Percentiles rank a stretch among this genome's conserved stretches.
Evolutionary conservation across 2,113 vertebrate species (phyloP).

Genomic region (Gobius niger): DNA sequence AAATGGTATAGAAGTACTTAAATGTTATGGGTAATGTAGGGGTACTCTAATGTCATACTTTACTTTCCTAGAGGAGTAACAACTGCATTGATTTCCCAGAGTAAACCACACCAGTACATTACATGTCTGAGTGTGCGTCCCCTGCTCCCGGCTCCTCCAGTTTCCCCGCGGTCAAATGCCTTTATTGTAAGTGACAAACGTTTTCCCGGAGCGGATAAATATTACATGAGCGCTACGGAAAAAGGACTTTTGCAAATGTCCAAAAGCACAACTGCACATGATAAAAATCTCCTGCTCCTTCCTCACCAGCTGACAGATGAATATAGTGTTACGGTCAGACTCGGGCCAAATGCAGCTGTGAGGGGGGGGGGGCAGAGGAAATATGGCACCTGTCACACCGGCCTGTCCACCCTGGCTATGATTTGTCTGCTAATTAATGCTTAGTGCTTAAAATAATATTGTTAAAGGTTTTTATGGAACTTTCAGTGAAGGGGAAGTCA

Average conservation of each 20-base stretch:
- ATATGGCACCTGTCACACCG: background rate
- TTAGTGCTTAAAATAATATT: background rate
- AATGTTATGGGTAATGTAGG: no score
- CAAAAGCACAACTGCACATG: constrained; percentile 19
- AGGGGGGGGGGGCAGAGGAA: background rate
- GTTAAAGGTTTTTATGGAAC: background rate
- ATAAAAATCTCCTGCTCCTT: background rate
- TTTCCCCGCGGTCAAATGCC: background rate
- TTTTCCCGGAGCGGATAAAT: constrained; percentile 49
- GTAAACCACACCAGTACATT: constrained; percentile 22
- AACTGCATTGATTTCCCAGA: no score
- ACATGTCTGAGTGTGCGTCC: constrained; percentile 36
- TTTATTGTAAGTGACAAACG: constrained; percentile 45
- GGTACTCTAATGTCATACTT: no score
- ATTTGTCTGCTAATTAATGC: background rate
- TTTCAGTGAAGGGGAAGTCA: background rate
- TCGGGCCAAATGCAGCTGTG: background rate
- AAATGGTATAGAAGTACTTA: no score
- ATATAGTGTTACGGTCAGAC: background rate
- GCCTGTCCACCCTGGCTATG: background rate
- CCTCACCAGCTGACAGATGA: constrained; percentile 17
- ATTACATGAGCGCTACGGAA: constrained; percentile 32
- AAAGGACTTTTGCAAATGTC: constrained; percentile 42
- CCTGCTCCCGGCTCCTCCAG: constrained; percentile 18
- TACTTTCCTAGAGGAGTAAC: no score